Conservation (phyloP, 2,113 vertebrate genomes). For the Gymnocephalus cernua region DNA sequence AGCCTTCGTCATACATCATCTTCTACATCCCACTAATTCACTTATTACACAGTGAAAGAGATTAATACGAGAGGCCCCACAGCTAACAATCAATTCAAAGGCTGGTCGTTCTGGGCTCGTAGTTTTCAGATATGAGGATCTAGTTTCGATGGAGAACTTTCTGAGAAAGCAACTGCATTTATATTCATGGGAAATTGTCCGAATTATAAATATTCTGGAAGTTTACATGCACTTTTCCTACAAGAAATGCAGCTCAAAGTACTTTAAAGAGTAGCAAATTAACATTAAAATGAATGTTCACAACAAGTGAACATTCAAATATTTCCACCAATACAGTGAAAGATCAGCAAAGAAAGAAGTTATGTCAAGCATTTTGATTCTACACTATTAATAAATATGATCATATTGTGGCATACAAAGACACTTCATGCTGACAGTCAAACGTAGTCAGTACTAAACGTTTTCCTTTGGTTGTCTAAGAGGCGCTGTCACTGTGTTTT, state of each 20-base stretch:
- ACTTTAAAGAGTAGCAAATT: background rate
- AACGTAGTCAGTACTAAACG: constrained; percentile 25
- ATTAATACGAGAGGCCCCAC: constrained; percentile 59
- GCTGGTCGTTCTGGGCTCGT: constrained; percentile 7
- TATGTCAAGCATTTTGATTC: background rate
- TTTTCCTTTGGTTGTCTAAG: constrained; percentile 39
- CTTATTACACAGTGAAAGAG: constrained; percentile 71
- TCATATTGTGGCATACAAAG: background rate
- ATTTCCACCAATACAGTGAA: background rate
- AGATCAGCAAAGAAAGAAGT: background rate
- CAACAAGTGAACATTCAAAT: background rate
- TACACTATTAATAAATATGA: background rate
- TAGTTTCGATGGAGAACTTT: constrained; percentile 13
- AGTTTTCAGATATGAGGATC: constrained; percentile 15
- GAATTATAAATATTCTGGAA: background rate
- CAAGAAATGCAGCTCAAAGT: background rate
- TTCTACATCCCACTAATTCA: constrained; percentile 77
- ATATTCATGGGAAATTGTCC: background rate
- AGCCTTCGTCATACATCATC: constrained; percentile 73
- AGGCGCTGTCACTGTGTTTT: constrained; percentile 39
- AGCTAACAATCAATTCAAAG: constrained; percentile 60
- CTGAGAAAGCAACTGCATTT: background rate
- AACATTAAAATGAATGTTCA: background rate
- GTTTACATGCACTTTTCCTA: background rate
- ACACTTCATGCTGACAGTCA: constrained; percentile 19